Evolutionary conservation across 2,113 vertebrate genomes (phyloP).

Genomic region (Leuciscus idus): DNA sequence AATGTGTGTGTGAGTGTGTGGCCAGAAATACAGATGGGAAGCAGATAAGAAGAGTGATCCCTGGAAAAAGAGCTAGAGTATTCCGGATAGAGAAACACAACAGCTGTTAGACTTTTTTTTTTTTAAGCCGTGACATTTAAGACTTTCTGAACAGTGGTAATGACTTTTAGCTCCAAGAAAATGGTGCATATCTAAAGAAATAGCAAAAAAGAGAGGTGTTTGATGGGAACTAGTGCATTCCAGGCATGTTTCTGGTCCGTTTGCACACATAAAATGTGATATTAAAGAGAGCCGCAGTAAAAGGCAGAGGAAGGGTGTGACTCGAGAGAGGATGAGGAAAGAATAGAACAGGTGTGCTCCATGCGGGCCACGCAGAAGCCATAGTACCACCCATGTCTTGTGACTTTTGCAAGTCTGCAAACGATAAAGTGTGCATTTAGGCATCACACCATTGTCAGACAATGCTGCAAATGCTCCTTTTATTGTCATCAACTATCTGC

Average conservation of each 20-base stretch:
- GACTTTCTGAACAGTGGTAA: not conserved
- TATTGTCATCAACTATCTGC: not conserved
- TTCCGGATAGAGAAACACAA: not conserved
- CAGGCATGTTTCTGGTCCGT: not conserved
- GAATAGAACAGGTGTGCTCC: slow-evolving; percentile 34
- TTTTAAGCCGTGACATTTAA: not conserved
- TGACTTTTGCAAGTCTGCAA: slow-evolving; percentile 11
- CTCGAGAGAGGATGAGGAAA: not conserved
- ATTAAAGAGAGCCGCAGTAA: not conserved
- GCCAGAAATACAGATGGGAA: not conserved
- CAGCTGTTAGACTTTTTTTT: not conserved
- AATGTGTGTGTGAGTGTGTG: not conserved
- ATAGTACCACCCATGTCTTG: not conserved
- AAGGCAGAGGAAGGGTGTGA: slow-evolving; percentile 7
- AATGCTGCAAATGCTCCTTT: not conserved
- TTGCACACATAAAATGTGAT: not conserved
- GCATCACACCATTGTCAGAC: not conserved
- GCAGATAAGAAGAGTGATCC: not conserved
- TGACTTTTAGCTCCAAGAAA: not conserved
- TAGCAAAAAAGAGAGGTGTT: not conserved
- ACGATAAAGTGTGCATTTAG: not conserved
- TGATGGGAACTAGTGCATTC: not conserved
- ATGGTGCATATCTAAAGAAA: not conserved
- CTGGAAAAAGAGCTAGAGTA: not conserved
- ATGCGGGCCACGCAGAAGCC: not conserved